Conservation (phyloP, 2,797 vertebrate genomes). For the Onychomys arenicola region DNA sequence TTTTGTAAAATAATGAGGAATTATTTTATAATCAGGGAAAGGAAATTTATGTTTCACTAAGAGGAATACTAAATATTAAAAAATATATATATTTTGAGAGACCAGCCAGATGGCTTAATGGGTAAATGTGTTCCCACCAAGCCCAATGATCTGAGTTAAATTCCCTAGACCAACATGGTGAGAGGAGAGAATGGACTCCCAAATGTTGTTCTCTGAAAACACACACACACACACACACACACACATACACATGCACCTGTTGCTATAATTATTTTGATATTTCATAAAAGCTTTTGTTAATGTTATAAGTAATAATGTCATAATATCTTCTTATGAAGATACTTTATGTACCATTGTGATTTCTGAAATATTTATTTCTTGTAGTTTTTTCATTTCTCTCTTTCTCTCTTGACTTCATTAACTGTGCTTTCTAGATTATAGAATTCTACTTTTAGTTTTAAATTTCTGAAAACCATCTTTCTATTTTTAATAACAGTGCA, state of each 20-base stretch:
- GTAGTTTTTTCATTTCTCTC: not conserved
- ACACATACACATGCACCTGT: too few species aligned
- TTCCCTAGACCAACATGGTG: not conserved
- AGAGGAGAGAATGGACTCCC: not conserved
- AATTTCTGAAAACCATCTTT: not conserved
- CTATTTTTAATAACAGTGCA: not conserved
- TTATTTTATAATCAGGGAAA: not conserved
- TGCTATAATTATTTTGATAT: not conserved
- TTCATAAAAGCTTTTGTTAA: not conserved
- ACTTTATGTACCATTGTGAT: conserved; percentile 41
- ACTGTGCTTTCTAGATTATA: not conserved
- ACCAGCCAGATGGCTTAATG: not conserved
- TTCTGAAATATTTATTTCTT: conserved; percentile 38
- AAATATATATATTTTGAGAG: not conserved
- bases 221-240: not conserved
- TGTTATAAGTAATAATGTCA: not conserved
- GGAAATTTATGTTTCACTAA: not conserved
- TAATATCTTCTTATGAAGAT: conserved; percentile 40
- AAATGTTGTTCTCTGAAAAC: not conserved
- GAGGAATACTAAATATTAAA: not conserved
- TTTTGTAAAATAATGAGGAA: not conserved
- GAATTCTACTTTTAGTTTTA: not conserved
- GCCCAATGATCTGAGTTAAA: not conserved
- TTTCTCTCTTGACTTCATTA: not conserved
- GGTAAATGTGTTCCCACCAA: not conserved